Evolutionary conservation across 2,797 vertebrate genomes (phyloP).

Genomic region (Varecia variegata): DNA sequence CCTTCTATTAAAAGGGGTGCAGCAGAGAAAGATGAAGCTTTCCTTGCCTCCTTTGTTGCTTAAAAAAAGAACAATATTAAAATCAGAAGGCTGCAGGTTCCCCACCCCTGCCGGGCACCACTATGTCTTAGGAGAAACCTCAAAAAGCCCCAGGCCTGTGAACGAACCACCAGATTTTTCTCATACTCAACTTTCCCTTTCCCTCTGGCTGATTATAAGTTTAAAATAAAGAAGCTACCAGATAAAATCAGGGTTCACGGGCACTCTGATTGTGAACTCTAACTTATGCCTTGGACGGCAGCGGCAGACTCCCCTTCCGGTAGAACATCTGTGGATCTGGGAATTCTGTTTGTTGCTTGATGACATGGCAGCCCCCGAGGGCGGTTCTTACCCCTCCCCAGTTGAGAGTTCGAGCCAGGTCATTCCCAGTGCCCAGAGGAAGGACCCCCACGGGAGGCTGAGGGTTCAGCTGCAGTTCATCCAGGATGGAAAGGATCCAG

Average conservation of each 20-base stretch:
- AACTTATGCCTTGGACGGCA: not conserved
- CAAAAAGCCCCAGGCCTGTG: not conserved
- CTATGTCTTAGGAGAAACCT: not conserved
- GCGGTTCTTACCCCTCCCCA: constrained; percentile 97
- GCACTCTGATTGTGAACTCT: not conserved
- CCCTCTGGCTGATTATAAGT: not conserved
- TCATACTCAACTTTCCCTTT: not conserved
- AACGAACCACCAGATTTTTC: not conserved
- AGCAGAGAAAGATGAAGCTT: too few relatives aligned
- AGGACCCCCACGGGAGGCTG: constrained; percentile 98
- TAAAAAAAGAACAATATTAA: too few relatives aligned
- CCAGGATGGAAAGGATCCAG: constrained; percentile 97
- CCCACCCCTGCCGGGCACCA: not conserved
- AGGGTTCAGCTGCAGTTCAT: constrained; percentile 95
- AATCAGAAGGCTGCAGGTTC: too few relatives aligned
- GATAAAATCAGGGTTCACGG: not conserved
- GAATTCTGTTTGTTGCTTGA: not conserved
- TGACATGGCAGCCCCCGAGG: not conserved
- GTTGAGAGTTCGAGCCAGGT: constrained; percentile 98
- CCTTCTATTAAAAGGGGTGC: too few relatives aligned
- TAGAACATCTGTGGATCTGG: not conserved
- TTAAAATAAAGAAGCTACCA: not conserved
- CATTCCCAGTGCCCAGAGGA: constrained; percentile 98
- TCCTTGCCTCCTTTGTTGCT: too few relatives aligned
- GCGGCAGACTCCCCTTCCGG: fast-evolving